Conservation (phyloP, 2,113 vertebrate species). For the Pedionomus torquatus region DNA sequence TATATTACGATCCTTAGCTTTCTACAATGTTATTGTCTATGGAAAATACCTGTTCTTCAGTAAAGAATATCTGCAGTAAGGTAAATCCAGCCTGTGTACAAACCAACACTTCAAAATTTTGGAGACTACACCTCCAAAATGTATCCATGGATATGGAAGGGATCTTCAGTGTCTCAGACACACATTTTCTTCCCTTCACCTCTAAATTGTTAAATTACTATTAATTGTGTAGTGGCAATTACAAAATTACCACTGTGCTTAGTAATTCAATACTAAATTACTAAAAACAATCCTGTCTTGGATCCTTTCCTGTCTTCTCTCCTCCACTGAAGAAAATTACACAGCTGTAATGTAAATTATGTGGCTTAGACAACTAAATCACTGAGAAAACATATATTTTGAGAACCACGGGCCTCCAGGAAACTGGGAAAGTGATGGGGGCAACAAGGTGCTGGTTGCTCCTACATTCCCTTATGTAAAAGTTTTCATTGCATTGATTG, state of each 20-base stretch:
- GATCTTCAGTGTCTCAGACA: background rate
- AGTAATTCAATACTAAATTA: background rate
- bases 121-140: background rate
- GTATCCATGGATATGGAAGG: too few relatives aligned
- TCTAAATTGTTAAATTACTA: background rate
- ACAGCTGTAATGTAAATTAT: background rate
- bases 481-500: background rate
- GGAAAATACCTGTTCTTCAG: background rate
- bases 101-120: background rate
- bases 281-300: background rate
- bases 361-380: background rate
- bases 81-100: background rate
- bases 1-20: background rate
- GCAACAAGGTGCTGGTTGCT: background rate
- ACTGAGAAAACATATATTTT: background rate
- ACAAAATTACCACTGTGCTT: background rate
- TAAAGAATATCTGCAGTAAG: background rate
- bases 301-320: background rate
- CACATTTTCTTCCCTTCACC: background rate
- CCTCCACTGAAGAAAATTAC: background rate
- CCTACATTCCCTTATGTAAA: background rate
- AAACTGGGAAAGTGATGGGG: rapidly evolving
- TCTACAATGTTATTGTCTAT: background rate
- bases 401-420: background rate
- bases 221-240: background rate